These are phyloP conservation scores for Myathropa florea DNA, from an alignment of 2,888 invertebrate genomes.

Conservation along the genomic window DNA sequence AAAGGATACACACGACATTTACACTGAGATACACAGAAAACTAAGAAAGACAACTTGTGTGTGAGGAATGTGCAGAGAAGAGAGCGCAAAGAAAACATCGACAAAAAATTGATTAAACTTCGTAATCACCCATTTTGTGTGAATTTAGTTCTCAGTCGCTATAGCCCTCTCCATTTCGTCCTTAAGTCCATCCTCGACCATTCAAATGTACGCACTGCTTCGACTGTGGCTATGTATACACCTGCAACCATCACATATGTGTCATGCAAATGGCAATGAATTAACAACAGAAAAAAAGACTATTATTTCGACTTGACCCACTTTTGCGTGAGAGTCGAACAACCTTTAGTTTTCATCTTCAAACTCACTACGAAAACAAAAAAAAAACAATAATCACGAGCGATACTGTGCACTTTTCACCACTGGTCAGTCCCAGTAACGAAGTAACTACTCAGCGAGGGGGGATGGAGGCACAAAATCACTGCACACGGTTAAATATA, in stretches of 20 bases:
- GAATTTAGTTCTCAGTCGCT: conserved; percentile 14
- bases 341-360: conserved; percentile 7
- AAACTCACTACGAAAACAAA: neutral
- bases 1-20: conserved; percentile 34
- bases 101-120: conserved; percentile 25
- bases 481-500: conserved; percentile 16
- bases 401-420: conserved; percentile 41
- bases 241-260: conserved; percentile 10
- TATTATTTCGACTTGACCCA: conserved; percentile 58
- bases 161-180: conserved; percentile 22
- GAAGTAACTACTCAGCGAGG: neutral
- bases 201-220: conserved; percentile 5
- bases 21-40: conserved; percentile 12
- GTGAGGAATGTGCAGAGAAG: neutral
- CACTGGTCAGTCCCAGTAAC: neutral
- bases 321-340: conserved; percentile 36
- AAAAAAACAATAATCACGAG: conserved; percentile 8
- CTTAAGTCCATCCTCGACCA: conserved; percentile 18
- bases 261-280: conserved; percentile 31
- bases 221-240: neutral
- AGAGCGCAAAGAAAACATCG: conserved; percentile 12
- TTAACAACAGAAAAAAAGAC: conserved; percentile 7
- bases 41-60: neutral
- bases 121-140: conserved; percentile 63
- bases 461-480: neutral